A percentile compares a stretch with the other conserved stretches of the same genome.
phyloP scores from a whole-genome alignment of 1,140 invertebrate genomes.

The Drosophila chauvacae region DNA sequence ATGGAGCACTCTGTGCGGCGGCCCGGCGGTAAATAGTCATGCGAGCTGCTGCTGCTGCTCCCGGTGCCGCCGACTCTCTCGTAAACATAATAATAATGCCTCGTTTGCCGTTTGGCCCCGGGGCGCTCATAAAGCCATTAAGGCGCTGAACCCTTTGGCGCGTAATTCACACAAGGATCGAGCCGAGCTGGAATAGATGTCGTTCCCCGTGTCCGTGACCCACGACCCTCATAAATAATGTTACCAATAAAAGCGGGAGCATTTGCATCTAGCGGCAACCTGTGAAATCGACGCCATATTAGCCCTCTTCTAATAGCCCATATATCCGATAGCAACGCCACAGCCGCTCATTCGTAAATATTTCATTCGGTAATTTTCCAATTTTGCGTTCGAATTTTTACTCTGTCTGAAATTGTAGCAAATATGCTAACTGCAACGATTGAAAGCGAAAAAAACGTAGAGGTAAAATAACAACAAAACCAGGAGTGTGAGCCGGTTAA shows the following conservation, averaged over 20 bases:
- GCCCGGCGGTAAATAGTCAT: constrained; percentile 45
- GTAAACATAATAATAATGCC: constrained; percentile 69
- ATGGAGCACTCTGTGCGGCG: constrained; percentile 22
- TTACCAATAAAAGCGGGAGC: constrained; percentile 26
- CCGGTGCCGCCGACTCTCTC: background rate
- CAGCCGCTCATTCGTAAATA: constrained; percentile 33
- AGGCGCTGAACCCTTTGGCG: constrained; percentile 69
- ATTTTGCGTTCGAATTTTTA: constrained; percentile 51
- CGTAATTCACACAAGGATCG: constrained; percentile 63
- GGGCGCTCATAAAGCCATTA: constrained; percentile 80
- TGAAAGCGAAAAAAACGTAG: background rate
- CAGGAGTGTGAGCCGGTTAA: background rate
- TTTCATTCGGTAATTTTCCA: constrained; percentile 60
- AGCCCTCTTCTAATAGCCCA: constrained; percentile 51
- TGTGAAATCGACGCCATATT: constrained; percentile 54
- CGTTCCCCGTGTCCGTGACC: constrained; percentile 16
- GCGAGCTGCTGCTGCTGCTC: constrained; percentile 18
- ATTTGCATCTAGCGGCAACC: constrained; percentile 33
- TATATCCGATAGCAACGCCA: constrained; percentile 2
- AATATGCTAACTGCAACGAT: constrained; percentile 42
- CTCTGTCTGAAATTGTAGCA: constrained; percentile 50
- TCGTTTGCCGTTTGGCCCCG: constrained; percentile 67
- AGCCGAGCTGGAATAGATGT: constrained; percentile 10
- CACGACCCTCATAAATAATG: constrained; percentile 74
- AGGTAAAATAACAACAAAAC: background rate